Base-by-base conservation (phyloP, 2,888 invertebrate genomes). In the Penaeus monodon region DNA sequence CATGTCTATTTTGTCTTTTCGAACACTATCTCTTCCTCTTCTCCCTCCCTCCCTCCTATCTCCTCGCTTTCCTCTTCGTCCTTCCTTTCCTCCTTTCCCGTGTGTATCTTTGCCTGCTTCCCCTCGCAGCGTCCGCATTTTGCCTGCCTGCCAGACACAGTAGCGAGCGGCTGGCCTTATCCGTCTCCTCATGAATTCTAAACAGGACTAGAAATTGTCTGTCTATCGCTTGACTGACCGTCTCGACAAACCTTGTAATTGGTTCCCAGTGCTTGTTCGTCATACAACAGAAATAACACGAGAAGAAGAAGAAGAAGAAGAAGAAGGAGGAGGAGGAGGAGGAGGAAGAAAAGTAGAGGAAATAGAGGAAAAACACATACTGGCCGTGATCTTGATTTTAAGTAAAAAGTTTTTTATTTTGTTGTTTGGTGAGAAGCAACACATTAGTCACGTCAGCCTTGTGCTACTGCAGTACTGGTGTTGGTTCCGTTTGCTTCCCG, bases 101-200 rank as follows among this genome's bases (percentile, higher is more conserved):
- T 57, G 14, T 57, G 14, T 17, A 57, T 57, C 57, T 57, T 0
- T 17, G 17, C 17, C 57, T 57, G 17, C 57, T 57, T 17, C 10
- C 57, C 73, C 73, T 73, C 29, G 29, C 73, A 27, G 17, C 29
- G 73, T 24, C 29, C 65, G 79, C 6, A 65, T 33, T 63, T 20
- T 38, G n/a, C 80, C 22, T 29, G 80, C 64, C 65, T 80, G 64
- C 44, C 57, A 57, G 17, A 57, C 57, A 57, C 57, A 57, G 57
- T 57, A 57, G 57, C 17, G 57, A 17, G 17, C 57, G 57, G 1
- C 57, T 57, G 57, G 57, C 57, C 57, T 57, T 57, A 14, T 73
- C 57, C 49, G 57, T 63, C 63, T 29, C 33, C 74, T 83, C 83
- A 83, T 83, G 83, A 83, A 83, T 83, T 74, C 83, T 83, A 83